Percentiles rank a stretch among this genome's conserved stretches.
phyloP scores from a whole-genome alignment of 2,888 invertebrate species.

The Perithous albicinctus region DNA sequence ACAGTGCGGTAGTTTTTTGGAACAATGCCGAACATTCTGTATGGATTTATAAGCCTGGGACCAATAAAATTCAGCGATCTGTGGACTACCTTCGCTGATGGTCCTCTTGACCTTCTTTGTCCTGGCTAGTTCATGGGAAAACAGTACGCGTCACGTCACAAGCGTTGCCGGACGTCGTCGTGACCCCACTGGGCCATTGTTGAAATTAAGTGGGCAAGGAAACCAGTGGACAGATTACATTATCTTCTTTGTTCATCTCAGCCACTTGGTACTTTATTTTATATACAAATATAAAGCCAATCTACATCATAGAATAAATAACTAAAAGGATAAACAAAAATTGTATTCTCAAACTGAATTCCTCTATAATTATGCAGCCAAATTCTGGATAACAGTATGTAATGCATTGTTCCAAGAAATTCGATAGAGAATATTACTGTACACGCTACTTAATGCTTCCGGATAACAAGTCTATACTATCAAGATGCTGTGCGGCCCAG shows the following conservation, averaged over 20 bases:
- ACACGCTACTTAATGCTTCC: neutral
- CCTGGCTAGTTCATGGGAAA: constrained; percentile 21
- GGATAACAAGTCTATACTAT: neutral
- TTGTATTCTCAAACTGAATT: too few relatives aligned
- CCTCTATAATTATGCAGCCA: neutral
- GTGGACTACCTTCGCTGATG: constrained; percentile 10
- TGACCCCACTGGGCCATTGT: neutral
- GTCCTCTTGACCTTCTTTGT: constrained; percentile 7
- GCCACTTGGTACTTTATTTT: neutral
- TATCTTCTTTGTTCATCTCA: neutral
- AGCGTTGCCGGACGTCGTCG: constrained; percentile 5
- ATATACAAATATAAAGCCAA: neutral
- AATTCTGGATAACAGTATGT: neutral
- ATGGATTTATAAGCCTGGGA: constrained; percentile 14
- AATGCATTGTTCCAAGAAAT: neutral
- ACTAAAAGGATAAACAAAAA: neutral
- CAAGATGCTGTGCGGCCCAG: neutral
- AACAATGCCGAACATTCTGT: constrained; percentile 27
- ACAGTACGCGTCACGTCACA: constrained; percentile 24
- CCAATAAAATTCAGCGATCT: constrained; percentile 51
- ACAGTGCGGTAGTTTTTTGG: constrained; percentile 33
- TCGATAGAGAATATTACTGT: constrained; percentile 2
- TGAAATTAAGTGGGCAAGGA: constrained; percentile 9
- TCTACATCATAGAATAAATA: neutral
- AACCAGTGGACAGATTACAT: neutral